Base-by-base conservation (phyloP, 1,140 invertebrate genomes). In the Drosophila mauritiana region DNA sequence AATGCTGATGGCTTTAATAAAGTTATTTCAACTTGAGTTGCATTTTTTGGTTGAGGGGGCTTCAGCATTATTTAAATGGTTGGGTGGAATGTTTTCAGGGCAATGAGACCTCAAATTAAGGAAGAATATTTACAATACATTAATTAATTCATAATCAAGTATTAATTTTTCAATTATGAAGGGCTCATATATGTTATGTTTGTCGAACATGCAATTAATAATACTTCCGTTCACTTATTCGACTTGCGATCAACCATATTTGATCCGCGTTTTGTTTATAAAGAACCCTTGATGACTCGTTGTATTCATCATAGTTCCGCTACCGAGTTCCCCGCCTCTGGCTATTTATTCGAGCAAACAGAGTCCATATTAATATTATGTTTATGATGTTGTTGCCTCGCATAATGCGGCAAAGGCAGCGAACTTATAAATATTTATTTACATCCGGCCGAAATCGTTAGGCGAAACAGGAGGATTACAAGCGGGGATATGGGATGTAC, bases 351-450 rank as follows among this genome's bases (percentile, higher is more conserved):
- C 57, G 48, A 62, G 63, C 31, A 46, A 68, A 48, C 72, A 76
- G 67, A 57, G 59, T 78, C 59, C 82, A 70, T 85, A 86, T 81
- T 78, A 86, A 86, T 78, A 65, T 81, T 40, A 49, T 73, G 65
- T 64, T 63, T 62, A 74, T 64, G 48, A 54, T 49, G 58, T 55
- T 74, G 45, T 59, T 68, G 40, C 22, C 48, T 42, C 61, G 39
- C 78, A 78, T 82, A 78, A 78, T 73, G 80, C 56, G 80, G 80
- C 72, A 80, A 68, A 80, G 73, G 81, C 81, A 73, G 49, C 48
- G 22, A 64, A 83, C 79, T 86, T 88, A 89, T 86, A 88, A 86
- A 86, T 86, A 86, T 86, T 86, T 86, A 88, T 88, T 78, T 81
- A 70, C 63, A 73, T 86, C 83, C 84, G 83, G 79, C 31, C 54